Conservation (phyloP, 92 coral and sea anemone species). For the Hydrozoanthus gracilis region DNA sequence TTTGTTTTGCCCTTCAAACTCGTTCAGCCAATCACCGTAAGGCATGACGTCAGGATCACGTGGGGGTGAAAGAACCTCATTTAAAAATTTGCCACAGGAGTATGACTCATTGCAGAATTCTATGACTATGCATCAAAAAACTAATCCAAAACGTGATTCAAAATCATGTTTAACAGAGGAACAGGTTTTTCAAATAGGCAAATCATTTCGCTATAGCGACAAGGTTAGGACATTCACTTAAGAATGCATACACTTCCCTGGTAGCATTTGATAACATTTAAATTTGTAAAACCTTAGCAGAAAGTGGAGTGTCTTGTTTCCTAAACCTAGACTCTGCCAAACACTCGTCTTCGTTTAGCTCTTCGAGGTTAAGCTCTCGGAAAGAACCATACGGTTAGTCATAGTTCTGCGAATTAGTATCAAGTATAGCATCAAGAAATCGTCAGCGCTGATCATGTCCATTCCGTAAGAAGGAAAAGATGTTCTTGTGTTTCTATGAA, state of each 20-base stretch:
- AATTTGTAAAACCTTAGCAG: conserved; percentile 14
- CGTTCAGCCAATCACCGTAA: no score
- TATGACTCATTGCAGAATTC: conserved; percentile 1
- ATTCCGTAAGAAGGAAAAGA: conserved; percentile 5
- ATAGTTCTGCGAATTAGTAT: background rate
- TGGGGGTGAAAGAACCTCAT: no score
- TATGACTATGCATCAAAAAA: conserved; percentile 4
- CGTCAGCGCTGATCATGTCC: background rate
- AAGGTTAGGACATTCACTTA: background rate
- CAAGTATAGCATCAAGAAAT: background rate
- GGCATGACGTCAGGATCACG: no score
- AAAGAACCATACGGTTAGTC: conserved; percentile 1
- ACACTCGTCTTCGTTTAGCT: conserved; percentile 10
- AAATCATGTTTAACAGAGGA: conserved; percentile 10
- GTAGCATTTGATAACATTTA: conserved; percentile 1
- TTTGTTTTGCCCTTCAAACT: no score
- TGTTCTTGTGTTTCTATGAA: conserved; percentile 7
- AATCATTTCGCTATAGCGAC: conserved; percentile 26
- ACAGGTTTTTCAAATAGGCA: background rate
- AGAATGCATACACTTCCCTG: conserved; percentile 4
- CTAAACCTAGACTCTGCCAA: conserved; percentile 18
- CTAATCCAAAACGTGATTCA: background rate
- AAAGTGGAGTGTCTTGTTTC: conserved; percentile 3
- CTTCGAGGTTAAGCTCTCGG: background rate
- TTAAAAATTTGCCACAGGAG: no score